phyloP scores from a whole-genome alignment of 2,113 vertebrate species.

The Psophia crepitans region DNA sequence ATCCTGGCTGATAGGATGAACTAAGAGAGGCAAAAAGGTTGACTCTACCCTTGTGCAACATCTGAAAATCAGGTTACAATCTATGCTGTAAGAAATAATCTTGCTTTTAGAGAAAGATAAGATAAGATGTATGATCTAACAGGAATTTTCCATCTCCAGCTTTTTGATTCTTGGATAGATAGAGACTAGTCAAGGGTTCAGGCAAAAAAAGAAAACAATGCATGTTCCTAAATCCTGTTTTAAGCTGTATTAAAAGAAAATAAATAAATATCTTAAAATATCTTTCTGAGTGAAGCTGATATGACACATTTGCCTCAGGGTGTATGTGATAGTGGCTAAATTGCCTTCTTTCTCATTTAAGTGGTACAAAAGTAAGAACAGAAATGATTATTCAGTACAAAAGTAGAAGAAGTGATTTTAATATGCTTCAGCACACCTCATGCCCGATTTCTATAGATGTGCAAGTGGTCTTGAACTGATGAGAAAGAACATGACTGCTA shows the following conservation, averaged over 20 bases:
- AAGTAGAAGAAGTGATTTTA: constrained; percentile 36
- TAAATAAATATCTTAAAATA: constrained; percentile 11
- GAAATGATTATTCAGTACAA: not conserved
- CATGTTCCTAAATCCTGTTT: not conserved
- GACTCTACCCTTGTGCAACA: not conserved
- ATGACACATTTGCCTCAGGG: not conserved
- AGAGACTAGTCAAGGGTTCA: not conserved
- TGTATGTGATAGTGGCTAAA: not conserved
- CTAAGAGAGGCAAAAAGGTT: not conserved
- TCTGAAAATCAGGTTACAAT: not conserved
- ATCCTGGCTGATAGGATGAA: not conserved
- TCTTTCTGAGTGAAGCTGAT: not conserved
- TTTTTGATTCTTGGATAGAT: not conserved
- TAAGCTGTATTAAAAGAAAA: not conserved
- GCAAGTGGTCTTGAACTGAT: constrained; percentile 53
- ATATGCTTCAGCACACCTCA: constrained; percentile 30
- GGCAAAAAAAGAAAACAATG: not conserved
- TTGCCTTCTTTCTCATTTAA: constrained; percentile 40
- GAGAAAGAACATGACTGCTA: constrained; percentile 45
- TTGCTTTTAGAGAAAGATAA: not conserved
- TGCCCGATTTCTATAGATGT: not conserved
- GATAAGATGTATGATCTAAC: not conserved
- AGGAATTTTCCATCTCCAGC: not conserved
- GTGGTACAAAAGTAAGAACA: constrained; percentile 28
- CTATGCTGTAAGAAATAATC: not conserved